Evolutionary conservation across 2,888 invertebrate species (phyloP), one percentile per base, ranked within the genome.

Genomic region (Pandemis corylana): DNA sequence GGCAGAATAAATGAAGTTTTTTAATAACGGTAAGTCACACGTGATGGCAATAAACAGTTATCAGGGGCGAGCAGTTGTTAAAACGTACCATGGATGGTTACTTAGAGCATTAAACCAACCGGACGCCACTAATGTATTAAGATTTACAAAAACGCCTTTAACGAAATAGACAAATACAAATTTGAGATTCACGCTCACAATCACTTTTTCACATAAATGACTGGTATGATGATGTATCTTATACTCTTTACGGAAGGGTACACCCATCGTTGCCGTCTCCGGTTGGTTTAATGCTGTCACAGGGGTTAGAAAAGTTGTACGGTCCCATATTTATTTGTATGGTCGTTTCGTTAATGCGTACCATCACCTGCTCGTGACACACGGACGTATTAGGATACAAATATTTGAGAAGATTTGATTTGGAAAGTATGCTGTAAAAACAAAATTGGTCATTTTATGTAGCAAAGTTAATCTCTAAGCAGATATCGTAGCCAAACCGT

Each of bases 241-340:
- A 46, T 10, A 12, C 46, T 12, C 1, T 49, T 49, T 49, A 49
- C 44, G 28, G 44, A 44, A 9, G 44, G 6, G 44, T 44, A 12
- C 2, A 1, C 13, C 15, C 15, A 15, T 7, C 7, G 5, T 15
- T 53, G 53, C 6, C 53, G 3, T 53, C 15, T 53, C 7, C 9
- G 15, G 15, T 53, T 53, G 13, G 12, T 53, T 53, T 15, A 53
- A 53, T 15, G 15, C 53, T 53, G 7, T 20, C 6, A 49, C 46
- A 51, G 72, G 61, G 49, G 49, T 72, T 68, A 68, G 53, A 64
- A n/a, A n/a, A 71, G 65, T 76, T 46, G 68, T 66, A 66, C 61
- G 70, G 69, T 59, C 51, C 59, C 66, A 76, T 80, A 82, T 85
- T 84, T 80, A 79, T 82, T 82, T 81, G 78, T 76, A 82, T 76